Evolutionary conservation across 1,140 invertebrate genomes (phyloP).

Genomic region (fruit fly (Drosophila melanogaster)): DNA sequence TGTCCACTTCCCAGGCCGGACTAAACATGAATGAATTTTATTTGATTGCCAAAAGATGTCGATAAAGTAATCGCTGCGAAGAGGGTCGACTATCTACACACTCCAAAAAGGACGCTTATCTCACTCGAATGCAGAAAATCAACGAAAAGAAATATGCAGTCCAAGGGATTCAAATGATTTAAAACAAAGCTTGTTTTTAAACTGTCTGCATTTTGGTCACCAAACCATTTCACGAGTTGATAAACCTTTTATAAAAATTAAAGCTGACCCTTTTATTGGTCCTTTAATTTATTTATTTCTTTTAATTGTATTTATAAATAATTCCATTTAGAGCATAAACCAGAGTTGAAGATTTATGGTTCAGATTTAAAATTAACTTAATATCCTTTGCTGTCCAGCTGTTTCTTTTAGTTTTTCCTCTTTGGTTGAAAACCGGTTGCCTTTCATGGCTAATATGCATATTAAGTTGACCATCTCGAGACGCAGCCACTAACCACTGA

Average conservation of each 20-base stretch:
- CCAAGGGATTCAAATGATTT: background rate
- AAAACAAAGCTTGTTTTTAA: background rate
- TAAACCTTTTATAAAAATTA: too few species aligned
- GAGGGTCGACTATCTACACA: slow-evolving; percentile 9
- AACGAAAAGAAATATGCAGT: slow-evolving; percentile 8
- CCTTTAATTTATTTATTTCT: too few species aligned
- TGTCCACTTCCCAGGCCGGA: slow-evolving; percentile 16
- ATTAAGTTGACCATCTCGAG: slow-evolving; percentile 46
- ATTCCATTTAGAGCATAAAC: background rate
- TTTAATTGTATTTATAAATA: background rate
- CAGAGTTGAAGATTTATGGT: slow-evolving; percentile 9
- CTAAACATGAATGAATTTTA: slow-evolving; percentile 40
- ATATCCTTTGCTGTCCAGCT: slow-evolving; percentile 12
- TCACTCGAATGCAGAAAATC: slow-evolving; percentile 13
- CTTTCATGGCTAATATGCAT: slow-evolving; percentile 45
- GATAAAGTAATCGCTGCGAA: slow-evolving; percentile 16
- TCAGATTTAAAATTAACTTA: slow-evolving; percentile 26
- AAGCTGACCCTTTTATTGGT: too few species aligned
- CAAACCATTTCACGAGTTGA: too few species aligned
- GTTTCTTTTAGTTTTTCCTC: background rate
- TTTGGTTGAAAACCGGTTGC: slow-evolving; percentile 14
- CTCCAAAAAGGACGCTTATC: slow-evolving; percentile 10
- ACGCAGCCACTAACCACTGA: slow-evolving; percentile 48
- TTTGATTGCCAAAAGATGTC: slow-evolving; percentile 7
- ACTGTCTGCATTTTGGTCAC: background rate